These are phyloP conservation scores for Prenolepis imparis DNA, from an alignment of 2,888 invertebrate species.

Conservation along the genomic window DNA sequence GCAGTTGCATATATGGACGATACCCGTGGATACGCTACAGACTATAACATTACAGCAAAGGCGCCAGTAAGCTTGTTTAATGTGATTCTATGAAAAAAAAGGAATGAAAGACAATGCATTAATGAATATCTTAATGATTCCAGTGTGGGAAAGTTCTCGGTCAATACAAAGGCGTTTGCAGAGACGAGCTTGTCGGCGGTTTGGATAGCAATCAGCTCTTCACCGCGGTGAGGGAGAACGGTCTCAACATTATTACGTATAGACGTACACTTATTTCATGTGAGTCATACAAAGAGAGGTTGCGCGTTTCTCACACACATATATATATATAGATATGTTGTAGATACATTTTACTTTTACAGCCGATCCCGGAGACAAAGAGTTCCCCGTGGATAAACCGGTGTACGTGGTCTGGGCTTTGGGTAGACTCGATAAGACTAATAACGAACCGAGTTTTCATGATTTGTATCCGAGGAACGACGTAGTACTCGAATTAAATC, in stretches of 20 bases:
- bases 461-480: conserved; percentile 92
- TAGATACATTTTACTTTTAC: conserved; percentile 32
- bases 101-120: neutral
- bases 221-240: conserved; percentile 91
- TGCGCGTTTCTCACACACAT: neutral
- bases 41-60: conserved; percentile 94
- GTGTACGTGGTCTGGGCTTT: conserved; percentile 93
- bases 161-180: conserved; percentile 94
- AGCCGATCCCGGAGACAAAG: conserved; percentile 93
- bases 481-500: conserved; percentile 90
- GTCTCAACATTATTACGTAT: conserved; percentile 93
- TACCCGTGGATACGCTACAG: conserved; percentile 91
- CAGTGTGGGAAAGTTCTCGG: conserved; percentile 95
- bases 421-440: conserved; percentile 91
- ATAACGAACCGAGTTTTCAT: conserved; percentile 94
- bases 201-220: conserved; percentile 94
- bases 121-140: conserved; percentile 34
- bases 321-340: neutral
- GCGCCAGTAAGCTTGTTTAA: conserved; percentile 88
- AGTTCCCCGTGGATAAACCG: conserved; percentile 89
- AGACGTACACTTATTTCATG: conserved; percentile 92
- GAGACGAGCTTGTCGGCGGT: conserved; percentile 93
- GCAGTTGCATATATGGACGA: conserved; percentile 92
- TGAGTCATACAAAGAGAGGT: conserved; percentile 84
- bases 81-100: neutral